phyloP scores from a whole-genome alignment of 2,797 vertebrate species.

The Alcedo quadribrachys region DNA sequence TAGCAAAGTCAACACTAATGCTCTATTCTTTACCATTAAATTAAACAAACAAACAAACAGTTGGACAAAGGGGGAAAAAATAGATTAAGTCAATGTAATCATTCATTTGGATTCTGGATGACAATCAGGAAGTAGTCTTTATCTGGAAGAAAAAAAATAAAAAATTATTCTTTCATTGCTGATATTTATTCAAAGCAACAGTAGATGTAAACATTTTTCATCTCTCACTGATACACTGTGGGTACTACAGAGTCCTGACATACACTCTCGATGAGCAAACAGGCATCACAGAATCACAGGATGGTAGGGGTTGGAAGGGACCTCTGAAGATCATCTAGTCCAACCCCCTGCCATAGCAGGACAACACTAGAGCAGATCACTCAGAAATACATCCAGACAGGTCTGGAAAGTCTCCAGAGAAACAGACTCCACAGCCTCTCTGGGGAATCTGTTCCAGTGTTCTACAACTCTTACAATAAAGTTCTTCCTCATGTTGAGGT shows the following conservation, averaged over 20 bases:
- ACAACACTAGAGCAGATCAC: too few relatives aligned
- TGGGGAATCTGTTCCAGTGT: too few relatives aligned
- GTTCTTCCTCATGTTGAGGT: too few relatives aligned
- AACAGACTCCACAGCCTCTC: too few relatives aligned
- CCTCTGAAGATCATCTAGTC: too few relatives aligned
- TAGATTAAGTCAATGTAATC: background rate
- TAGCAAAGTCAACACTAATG: conserved; percentile 34
- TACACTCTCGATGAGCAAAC: background rate
- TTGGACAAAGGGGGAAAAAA: background rate
- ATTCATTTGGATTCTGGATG: conserved; percentile 95
- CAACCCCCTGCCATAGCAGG: too few relatives aligned
- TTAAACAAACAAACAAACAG: conserved; percentile 44
- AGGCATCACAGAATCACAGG: background rate
- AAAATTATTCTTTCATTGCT: background rate
- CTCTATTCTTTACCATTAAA: conserved; percentile 62
- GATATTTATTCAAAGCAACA: background rate
- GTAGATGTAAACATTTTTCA: background rate
- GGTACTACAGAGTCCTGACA: background rate
- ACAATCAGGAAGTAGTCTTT: conserved; percentile 98
- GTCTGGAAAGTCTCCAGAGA: too few relatives aligned
- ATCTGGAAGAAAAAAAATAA: conserved; percentile 79
- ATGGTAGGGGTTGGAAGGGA: too few relatives aligned
- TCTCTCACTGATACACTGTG: background rate
- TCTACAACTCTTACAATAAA: too few relatives aligned
- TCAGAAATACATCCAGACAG: too few relatives aligned